These are phyloP conservation scores for Chrysocyon brachyurus DNA, from an alignment of 2,797 vertebrate species.

Conservation along the genomic window DNA sequence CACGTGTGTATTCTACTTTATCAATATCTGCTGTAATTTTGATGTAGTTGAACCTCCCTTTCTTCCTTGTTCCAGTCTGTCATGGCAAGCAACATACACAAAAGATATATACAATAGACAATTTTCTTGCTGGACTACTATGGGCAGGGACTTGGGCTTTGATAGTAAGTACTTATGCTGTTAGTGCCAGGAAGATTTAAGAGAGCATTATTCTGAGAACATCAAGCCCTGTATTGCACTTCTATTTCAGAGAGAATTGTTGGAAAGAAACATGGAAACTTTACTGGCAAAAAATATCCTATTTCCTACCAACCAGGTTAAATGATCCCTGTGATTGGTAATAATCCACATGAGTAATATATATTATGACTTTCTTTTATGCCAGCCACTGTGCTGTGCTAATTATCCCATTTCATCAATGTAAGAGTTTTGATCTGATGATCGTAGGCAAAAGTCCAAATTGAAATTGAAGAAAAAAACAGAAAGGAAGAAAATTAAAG, in stretches of 20 bases:
- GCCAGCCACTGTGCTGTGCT: neutral
- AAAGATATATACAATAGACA: conserved; percentile 63
- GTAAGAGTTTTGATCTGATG: neutral
- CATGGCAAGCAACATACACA: conserved; percentile 40
- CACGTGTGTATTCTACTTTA: conserved; percentile 4
- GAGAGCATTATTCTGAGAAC: conserved; percentile 68
- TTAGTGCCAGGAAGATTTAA: conserved; percentile 78
- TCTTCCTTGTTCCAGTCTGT: conserved; percentile 38
- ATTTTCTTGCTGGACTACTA: conserved; percentile 72
- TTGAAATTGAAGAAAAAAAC: neutral
- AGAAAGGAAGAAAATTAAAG: neutral
- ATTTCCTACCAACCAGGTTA: neutral
- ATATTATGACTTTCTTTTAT: neutral
- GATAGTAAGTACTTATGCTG: conserved; percentile 68
- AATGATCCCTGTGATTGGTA: neutral
- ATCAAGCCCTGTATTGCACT: neutral
- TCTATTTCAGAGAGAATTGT: conserved; percentile 63
- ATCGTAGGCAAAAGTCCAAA: neutral
- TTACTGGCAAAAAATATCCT: conserved; percentile 47
- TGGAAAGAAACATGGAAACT: conserved; percentile 28
- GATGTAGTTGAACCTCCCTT: neutral
- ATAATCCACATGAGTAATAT: neutral
- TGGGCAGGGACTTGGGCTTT: conserved; percentile 71
- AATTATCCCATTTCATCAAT: neutral
- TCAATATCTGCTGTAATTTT: conserved; percentile 36